Evolutionary conservation across 2,113 vertebrate genomes (phyloP), one percentile per base, ranked within the genome.

Genomic region (Athene cunicularia): DNA sequence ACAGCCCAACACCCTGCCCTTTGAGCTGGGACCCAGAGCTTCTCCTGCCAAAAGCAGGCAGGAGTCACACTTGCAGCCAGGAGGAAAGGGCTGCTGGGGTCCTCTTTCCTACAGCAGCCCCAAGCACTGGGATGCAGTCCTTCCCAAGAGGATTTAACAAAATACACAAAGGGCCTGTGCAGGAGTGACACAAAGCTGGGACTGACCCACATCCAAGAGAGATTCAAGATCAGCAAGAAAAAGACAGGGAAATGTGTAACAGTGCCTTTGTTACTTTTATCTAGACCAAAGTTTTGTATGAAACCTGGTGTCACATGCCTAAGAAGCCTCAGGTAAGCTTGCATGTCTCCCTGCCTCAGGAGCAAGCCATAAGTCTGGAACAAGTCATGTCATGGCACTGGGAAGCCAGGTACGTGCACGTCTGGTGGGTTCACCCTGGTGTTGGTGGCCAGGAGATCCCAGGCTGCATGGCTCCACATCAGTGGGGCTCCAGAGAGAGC

Each of bases 401-500:
- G n/a, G 73, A 84, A 91, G 37, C 9, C 15, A 63, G 17, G 9
- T 7, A 6, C 9, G 3, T 3, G 4, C 52, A 37, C 3, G 2
- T 12, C 43, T 17, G 6, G 16, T 45, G 62, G 26, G 28, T 28
- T 63, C 72, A 41, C 20, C 26, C 62, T 60, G n/a, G 11, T 80
- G 33, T 77, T 67, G 30, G 23, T 19, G 30, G 43, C 62, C 68
- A 66, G 76, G 58, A 70, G 45, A 62, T 14, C 33, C 55, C 22
- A 37, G 59, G 17, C 72, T 91, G n/a, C 58, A 35, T 1, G 13
- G 55, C 21, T 35, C 35, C 73, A 24, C 14, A 14, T 8, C 1
- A 0, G 14, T 5, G 5, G n/a, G 20, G 6, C 4, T n/a, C 33
- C 17, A 60, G 59, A 72, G 18, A 33, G 7, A 47, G 12, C 27